These are phyloP conservation scores for Siniperca chuatsi DNA, from an alignment of 2,113 vertebrate species.

Conservation along the genomic window DNA sequence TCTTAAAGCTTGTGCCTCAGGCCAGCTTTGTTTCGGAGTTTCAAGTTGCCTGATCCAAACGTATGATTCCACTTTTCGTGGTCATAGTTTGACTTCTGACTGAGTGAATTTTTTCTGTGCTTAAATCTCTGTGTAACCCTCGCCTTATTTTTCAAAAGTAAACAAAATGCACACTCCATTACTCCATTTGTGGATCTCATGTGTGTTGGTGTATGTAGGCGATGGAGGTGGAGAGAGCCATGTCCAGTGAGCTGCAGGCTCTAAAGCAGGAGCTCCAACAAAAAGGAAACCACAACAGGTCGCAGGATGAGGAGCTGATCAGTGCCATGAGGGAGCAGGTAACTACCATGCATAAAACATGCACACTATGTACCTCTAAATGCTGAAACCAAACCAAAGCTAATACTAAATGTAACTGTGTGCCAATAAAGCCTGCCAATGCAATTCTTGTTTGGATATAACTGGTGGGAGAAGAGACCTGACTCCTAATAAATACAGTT, in stretches of 20 bases:
- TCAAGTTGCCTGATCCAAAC: not conserved
- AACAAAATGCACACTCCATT: not conserved
- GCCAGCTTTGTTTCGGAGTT: conserved; percentile 27
- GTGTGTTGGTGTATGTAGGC: conserved; percentile 70
- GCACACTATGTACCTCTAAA: not conserved
- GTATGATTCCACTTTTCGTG: not conserved
- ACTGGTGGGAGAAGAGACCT: not conserved
- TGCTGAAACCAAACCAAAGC: not conserved
- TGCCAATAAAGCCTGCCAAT: not conserved
- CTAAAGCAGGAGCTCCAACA: conserved; percentile 80
- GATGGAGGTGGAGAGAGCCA: conserved; percentile 78
- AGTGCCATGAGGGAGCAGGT: conserved; percentile 85
- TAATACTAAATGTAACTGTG: not conserved
- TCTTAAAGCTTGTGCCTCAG: conserved; percentile 25
- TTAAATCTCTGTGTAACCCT: not conserved
- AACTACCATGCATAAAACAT: not conserved
- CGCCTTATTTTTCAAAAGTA: not conserved
- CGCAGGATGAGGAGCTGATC: conserved; percentile 82
- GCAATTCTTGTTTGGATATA: not conserved
- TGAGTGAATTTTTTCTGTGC: not conserved
- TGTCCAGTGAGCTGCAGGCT: conserved; percentile 80
- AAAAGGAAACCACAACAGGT: conserved; percentile 60
- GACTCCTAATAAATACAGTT: conserved; percentile 5
- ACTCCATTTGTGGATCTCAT: not conserved
- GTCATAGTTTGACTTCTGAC: not conserved